Conservation (phyloP, 1,140 invertebrate species). For the Trachymyrmex septentrionalis region DNA sequence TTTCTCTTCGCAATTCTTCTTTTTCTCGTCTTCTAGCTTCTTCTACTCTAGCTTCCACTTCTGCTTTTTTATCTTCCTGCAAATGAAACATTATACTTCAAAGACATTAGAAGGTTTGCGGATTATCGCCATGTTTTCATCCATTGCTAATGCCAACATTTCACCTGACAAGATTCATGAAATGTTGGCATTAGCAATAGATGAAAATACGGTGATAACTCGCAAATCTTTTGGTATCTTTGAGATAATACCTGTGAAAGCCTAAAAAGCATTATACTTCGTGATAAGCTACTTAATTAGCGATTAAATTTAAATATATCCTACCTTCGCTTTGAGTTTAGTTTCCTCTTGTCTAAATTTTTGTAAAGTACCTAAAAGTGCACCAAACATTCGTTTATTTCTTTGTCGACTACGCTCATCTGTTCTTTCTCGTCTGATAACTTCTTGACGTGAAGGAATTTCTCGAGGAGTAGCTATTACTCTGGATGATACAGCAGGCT, state of each 20-base stretch:
- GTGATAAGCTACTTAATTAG: neutral
- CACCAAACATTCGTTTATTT: slow-evolving; percentile 98
- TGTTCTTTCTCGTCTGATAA: slow-evolving; percentile 93
- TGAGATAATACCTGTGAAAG: too few species aligned
- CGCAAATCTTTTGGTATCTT: too few species aligned
- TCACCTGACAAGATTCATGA: too few species aligned
- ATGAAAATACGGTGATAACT: too few species aligned
- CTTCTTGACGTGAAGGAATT: slow-evolving; percentile 91
- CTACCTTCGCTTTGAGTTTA: slow-evolving; percentile 92
- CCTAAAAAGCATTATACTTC: neutral
- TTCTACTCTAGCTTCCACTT: slow-evolving; percentile 97
- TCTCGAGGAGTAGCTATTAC: slow-evolving; percentile 89
- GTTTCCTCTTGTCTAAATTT: slow-evolving; percentile 98
- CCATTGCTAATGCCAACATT: too few species aligned
- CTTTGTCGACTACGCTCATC: slow-evolving; percentile 94
- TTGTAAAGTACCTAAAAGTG: slow-evolving; percentile 96
- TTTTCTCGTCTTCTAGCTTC: slow-evolving; percentile 95
- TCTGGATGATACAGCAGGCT: slow-evolving; percentile 87
- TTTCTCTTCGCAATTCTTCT: slow-evolving; percentile 94
- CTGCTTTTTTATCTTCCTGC: slow-evolving; percentile 93
- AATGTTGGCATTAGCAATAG: too few species aligned
- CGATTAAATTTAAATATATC: slow-evolving; percentile 31
- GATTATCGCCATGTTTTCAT: too few species aligned
- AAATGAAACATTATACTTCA: slow-evolving; percentile 69
- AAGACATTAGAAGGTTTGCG: neutral